Percentiles rank a stretch among this genome's conserved stretches.
Evolutionary conservation across 1,140 invertebrate species (phyloP).

Genomic region (Habropoda laboriosa): DNA sequence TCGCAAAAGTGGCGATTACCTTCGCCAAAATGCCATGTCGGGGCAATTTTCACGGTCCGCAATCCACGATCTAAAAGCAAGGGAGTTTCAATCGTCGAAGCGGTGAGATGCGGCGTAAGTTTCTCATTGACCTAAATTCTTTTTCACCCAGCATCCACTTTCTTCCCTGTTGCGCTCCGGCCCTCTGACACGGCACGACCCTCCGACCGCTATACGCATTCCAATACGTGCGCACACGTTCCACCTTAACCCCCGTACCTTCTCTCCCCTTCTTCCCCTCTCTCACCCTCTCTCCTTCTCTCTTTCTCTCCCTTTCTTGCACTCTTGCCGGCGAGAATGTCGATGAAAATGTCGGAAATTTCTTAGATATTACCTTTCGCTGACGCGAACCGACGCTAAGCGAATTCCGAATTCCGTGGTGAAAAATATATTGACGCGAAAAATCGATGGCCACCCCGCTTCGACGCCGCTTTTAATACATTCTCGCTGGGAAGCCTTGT

Average conservation of each 20-base stretch:
- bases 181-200: background rate
- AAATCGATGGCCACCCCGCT: constrained; percentile 8
- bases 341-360: constrained; percentile 43
- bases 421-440: constrained; percentile 8
- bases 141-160: constrained; percentile 18
- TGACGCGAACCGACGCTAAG: background rate
- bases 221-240: constrained; percentile 24
- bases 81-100: constrained; percentile 36
- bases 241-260: background rate
- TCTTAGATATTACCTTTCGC: constrained; percentile 34
- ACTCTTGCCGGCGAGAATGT: constrained; percentile 3
- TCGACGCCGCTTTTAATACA: background rate
- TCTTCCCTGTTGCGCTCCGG: background rate
- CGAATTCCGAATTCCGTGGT: constrained; percentile 26
- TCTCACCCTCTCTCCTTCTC: background rate
- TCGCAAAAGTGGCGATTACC: constrained; percentile 43
- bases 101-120: constrained; percentile 10
- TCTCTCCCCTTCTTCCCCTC: no score
- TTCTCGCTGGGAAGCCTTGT: background rate
- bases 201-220: constrained; percentile 22
- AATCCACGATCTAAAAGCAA: constrained; percentile 29
- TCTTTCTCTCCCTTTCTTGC: no score
- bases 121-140: constrained; percentile 54
- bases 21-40: constrained; percentile 3
- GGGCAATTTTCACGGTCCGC: constrained; percentile 8